Evolutionary conservation across 2,888 invertebrate species (phyloP).

Genomic region (Thyatira batis): DNA sequence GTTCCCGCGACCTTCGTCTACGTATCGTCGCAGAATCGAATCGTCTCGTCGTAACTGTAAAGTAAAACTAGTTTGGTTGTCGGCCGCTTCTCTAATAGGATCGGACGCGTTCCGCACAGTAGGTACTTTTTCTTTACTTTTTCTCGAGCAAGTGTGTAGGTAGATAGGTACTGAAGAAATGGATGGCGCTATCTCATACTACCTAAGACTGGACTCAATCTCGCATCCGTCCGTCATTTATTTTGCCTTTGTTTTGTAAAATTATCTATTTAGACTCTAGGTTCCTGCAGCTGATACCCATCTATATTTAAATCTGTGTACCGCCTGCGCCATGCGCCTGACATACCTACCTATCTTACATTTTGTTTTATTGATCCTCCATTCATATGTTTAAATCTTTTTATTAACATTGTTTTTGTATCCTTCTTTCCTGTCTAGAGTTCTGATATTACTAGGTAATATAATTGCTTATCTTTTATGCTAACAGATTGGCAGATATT

Average conservation of each 20-base stretch:
- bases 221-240: conserved; percentile 37
- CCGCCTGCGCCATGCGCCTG: too few species aligned
- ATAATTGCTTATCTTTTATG: too few species aligned
- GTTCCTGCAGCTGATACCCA: neutral
- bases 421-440: neutral
- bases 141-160: conserved; percentile 50
- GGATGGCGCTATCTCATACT: conserved; percentile 26
- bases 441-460: too few species aligned
- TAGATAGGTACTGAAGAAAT: too few species aligned
- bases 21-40: conserved; percentile 68
- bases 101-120: conserved; percentile 55
- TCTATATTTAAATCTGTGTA: neutral
- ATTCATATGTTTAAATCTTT: too few species aligned
- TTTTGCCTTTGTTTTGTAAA: conserved; percentile 25
- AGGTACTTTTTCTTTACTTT: conserved; percentile 58
- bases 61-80: conserved; percentile 68
- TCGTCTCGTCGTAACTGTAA: conserved; percentile 68
- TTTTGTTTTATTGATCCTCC: conserved; percentile 2
- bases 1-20: conserved; percentile 70
- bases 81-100: conserved; percentile 67
- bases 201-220: conserved; percentile 32
- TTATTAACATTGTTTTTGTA: neutral
- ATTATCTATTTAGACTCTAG: neutral
- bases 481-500: too few species aligned
- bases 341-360: conserved; percentile 4